Evolutionary conservation across 2,113 vertebrate genomes (phyloP).

Genomic region (Pelmatolapia mariae): DNA sequence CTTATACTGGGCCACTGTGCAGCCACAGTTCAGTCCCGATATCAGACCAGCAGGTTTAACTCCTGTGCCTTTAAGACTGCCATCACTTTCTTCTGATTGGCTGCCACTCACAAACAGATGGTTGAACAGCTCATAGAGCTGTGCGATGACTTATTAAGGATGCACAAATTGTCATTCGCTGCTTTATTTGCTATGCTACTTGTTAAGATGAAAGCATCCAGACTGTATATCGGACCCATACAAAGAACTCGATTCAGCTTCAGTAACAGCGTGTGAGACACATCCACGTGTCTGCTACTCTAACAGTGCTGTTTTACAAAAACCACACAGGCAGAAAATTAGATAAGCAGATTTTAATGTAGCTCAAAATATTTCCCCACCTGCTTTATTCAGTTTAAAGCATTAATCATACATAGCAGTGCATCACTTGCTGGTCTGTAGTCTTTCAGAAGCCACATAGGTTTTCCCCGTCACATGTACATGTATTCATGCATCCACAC

Average conservation of each 20-base stretch:
- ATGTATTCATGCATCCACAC: not conserved
- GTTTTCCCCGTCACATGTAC: not conserved
- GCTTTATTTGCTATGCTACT: not conserved
- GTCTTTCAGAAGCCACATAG: not conserved
- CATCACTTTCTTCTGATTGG: not conserved
- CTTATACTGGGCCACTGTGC: not conserved
- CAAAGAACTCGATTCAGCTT: not conserved
- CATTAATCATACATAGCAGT: fast-evolving
- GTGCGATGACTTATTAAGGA: not conserved
- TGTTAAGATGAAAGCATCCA: not conserved
- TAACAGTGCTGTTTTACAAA: not conserved
- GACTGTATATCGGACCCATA: not conserved
- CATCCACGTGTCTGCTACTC: not conserved
- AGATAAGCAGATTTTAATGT: not conserved
- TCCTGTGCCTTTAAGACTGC: not conserved
- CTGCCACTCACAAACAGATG: not conserved
- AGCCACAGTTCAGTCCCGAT: not conserved
- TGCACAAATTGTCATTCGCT: not conserved
- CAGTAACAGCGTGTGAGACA: not conserved
- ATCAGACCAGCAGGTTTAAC: not conserved
- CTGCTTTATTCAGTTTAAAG: not conserved
- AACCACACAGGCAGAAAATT: not conserved
- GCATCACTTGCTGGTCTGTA: not conserved
- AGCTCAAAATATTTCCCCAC: not conserved
- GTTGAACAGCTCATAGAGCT: not conserved